Evolutionary conservation across 2,797 vertebrate genomes (phyloP).

Genomic region (Acanthurus lineatus): DNA sequence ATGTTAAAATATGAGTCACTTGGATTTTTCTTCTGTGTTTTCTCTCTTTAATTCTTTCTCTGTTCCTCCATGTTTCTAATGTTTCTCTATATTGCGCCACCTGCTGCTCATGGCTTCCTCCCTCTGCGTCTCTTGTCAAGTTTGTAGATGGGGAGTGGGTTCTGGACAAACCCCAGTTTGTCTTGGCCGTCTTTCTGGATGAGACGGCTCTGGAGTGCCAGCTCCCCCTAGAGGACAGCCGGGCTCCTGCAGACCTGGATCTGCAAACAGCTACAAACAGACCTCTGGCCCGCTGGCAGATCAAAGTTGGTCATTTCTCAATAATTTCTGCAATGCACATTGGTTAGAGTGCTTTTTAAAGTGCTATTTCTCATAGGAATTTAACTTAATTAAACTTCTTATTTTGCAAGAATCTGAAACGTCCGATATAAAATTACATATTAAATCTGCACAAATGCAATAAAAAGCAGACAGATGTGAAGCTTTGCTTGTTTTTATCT

Average conservation of each 20-base stretch:
- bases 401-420: neutral
- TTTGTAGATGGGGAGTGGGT: slow-evolving; percentile 85
- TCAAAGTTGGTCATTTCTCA: slow-evolving; percentile 86
- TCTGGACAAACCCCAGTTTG: slow-evolving; percentile 81
- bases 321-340: neutral
- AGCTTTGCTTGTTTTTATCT: neutral
- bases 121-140: slow-evolving; percentile 71
- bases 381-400: neutral
- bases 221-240: slow-evolving; percentile 81
- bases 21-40: neutral
- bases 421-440: neutral
- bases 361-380: neutral
- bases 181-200: slow-evolving; percentile 84
- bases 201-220: slow-evolving; percentile 86
- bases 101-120: neutral
- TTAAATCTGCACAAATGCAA: slow-evolving; percentile 14
- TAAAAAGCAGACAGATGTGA: slow-evolving; percentile 10
- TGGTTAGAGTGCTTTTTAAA: neutral
- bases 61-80: neutral
- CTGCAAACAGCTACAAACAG: slow-evolving; percentile 70
- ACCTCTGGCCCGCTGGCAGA: slow-evolving; percentile 88
- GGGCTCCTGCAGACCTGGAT: slow-evolving; percentile 59
- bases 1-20: too few relatives aligned
- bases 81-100: neutral
- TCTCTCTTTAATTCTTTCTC: neutral